Base-by-base conservation (phyloP, 2,113 vertebrate genomes). In the Uropsilus gracilis region DNA sequence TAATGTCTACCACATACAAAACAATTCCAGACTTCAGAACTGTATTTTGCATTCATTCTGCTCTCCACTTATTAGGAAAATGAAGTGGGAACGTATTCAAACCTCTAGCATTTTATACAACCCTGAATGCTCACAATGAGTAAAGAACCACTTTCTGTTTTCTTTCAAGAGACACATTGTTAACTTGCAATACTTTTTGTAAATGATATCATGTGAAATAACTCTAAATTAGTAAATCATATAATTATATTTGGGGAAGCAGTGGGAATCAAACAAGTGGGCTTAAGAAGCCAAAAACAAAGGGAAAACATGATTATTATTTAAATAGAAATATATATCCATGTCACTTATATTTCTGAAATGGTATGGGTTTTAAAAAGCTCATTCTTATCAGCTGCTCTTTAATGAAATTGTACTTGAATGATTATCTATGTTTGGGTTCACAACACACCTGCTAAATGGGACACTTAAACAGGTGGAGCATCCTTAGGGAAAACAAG, bases 401-500 rank as follows among this genome's bases (percentile, higher is more conserved):
- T 87, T 83, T 93, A 97, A 94, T 89, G n/a, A 90, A 91, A 88
- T 94, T 84, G 71, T 34, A 53, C 37, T 92, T 94, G 86, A 97
- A 28, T 66, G 66, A 75, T 96, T 94, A 85, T 72, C 63, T 96
- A 93, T 82, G 59, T n/a, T 76, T 69, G 37, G 81, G n/a, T 59
- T 87, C 28, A 11, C 8, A 46, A 69, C 30, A 42, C 28, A 63
- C 10, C 14, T 68, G 22, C 32, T 1, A 1, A n/a, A 57, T 37
- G 39, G 53, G 46, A 86, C 97, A 89, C 98, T 97, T 97, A 98
- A 96, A 97, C 55, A 83, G 98, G 98, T 93, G 97, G 96, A 20
- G 98, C 98, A 97, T 98, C 98, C 89, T 98, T 97, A 96, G 98
- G 98, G 93, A 98, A 97, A 90, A 98, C 98, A 97, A 91, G 90